phyloP scores from a whole-genome alignment of 2,113 vertebrate genomes.

The Trematocara macrostoma region DNA sequence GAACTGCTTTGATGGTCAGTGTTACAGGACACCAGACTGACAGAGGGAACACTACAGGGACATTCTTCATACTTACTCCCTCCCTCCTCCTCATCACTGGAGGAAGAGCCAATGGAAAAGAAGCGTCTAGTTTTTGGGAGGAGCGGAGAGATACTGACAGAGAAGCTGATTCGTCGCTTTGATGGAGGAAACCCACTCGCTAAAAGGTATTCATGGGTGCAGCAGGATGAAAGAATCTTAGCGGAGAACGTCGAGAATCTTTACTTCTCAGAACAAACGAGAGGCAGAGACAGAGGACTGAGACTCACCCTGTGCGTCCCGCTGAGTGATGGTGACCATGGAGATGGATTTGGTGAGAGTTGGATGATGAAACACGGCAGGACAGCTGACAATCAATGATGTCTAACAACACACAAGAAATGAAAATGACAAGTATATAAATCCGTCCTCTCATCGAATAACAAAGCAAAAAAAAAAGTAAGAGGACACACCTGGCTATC shows the following conservation, averaged over 20 bases:
- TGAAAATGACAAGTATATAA: not conserved
- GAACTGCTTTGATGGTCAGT: not conserved
- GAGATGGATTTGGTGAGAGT: slow-evolving; percentile 87
- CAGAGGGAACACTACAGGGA: not conserved
- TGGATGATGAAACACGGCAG: slow-evolving; percentile 72
- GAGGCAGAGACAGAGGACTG: not conserved
- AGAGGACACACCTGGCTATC: slow-evolving; percentile 66
- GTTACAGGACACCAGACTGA: not conserved
- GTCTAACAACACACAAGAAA: not conserved
- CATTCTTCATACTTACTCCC: slow-evolving; percentile 71
- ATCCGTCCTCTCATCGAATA: not conserved
- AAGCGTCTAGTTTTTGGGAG: slow-evolving; percentile 78
- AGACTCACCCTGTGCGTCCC: slow-evolving; percentile 82
- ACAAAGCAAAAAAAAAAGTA: not conserved
- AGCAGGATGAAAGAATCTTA: not conserved
- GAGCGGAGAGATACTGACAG: slow-evolving; percentile 83
- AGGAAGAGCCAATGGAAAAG: slow-evolving; percentile 79
- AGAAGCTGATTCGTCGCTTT: slow-evolving; percentile 52
- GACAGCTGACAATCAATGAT: slow-evolving; percentile 54
- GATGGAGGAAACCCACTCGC: not conserved
- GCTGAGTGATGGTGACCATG: slow-evolving; percentile 80
- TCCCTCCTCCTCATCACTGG: slow-evolving; percentile 78
- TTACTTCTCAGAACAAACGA: not conserved
- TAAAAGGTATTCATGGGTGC: not conserved
- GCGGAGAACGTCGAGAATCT: not conserved